Evolutionary conservation across 2,888 invertebrate genomes (phyloP), one percentile per base, ranked within the genome.

Genomic region (Andrena fulva): DNA sequence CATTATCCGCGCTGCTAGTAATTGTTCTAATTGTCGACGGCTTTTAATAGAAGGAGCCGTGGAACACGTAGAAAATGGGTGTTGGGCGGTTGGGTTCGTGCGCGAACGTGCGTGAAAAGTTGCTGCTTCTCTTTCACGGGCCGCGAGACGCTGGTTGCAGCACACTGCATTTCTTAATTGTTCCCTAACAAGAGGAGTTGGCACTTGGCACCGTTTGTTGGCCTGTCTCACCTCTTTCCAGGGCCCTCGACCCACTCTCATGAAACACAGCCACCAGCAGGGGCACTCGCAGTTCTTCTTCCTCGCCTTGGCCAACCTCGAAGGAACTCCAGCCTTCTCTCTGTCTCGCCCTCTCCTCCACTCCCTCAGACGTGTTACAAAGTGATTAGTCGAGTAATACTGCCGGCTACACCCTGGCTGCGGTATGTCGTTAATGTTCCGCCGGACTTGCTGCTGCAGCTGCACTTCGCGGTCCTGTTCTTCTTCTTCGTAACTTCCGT

Each of bases 101-200:
- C 60, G 66, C 84, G 72, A 66, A 73, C 82, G 78, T 75, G 85
- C 84, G 84, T 82, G 85, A 83, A 86, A 79, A 85, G 78, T 85
- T 50, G 62, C 71, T 35, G 76, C 56, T 87, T 77, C 82, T 86
- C 77, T 63, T 74, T 60, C 76, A 50, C 54, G 35, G 63, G 35
- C 42, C 62, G 81, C 67, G 76, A 48, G 60, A 31, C 72, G 82
- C 70, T 83, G 89, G 89, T 89, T 90, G 90, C 90, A 80, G 88
- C 89, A 80, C 86, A 80, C 88, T 89, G 92, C 90, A 91, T 91
- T 92, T 90, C 92, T 93, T 93, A 92, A 93, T 92, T 92, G 93
- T 92, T 91, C 89, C 89, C 90, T 91, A 92, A 92, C 91, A 91
- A 92, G 91, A 89, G 89, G 90, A 91, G 89, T 92, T 91, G 91